Percentiles rank a stretch among this genome's conserved stretches.
These are phyloP conservation scores for Thecophora atra DNA, from an alignment of 2,888 invertebrate genomes.

Conservation along the genomic window DNA sequence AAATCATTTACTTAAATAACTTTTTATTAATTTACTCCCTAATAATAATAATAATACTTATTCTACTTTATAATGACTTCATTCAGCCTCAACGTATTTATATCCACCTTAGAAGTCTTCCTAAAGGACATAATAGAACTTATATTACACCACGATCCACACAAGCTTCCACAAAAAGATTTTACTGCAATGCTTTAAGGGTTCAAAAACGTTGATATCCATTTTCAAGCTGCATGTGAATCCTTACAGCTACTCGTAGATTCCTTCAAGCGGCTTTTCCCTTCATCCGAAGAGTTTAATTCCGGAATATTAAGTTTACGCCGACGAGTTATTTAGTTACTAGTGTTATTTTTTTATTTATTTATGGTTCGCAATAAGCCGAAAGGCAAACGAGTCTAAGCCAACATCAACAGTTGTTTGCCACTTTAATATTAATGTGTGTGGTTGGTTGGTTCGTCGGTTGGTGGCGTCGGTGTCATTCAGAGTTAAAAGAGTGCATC, in stretches of 20 bases:
- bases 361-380: not conserved
- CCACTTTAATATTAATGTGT: conserved; percentile 1
- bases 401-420: conserved; percentile 26
- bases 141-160: too few species aligned
- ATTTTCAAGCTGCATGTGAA: not conserved
- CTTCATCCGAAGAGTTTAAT: conserved; percentile 7
- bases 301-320: conserved; percentile 17
- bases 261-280: not conserved
- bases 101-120: too few species aligned
- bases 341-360: conserved; percentile 3
- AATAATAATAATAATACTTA: too few species aligned
- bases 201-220: not conserved
- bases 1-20: too few species aligned
- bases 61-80: too few species aligned
- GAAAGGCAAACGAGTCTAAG: conserved; percentile 24
- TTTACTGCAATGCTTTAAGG: not conserved
- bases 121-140: too few species aligned
- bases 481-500: conserved; percentile 22
- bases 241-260: too few species aligned
- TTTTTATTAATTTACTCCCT: too few species aligned
- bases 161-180: too few species aligned
- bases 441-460: too few species aligned
- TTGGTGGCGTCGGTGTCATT: conserved; percentile 20
- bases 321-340: conserved; percentile 5
- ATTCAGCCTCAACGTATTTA: too few species aligned